phyloP scores from a whole-genome alignment of 2,113 vertebrate species.

The Periophthalmus modestus region DNA sequence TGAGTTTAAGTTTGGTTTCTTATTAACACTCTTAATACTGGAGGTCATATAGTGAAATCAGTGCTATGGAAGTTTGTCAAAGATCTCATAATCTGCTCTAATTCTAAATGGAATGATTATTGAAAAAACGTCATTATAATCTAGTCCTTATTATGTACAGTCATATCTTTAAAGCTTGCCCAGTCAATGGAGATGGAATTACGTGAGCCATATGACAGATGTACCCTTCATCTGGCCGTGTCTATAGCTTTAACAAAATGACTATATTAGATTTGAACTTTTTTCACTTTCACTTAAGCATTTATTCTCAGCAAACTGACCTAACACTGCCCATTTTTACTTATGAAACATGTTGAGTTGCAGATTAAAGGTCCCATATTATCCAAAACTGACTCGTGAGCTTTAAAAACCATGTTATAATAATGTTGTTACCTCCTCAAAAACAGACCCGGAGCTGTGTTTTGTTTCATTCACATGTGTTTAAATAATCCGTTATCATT shows the following conservation, averaged over 20 bases:
- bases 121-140: conserved; percentile 8
- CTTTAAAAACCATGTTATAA: too few species aligned
- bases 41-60: conserved; percentile 9
- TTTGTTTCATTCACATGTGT: too few species aligned
- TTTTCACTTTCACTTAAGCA: too few species aligned
- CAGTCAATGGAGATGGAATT: background rate
- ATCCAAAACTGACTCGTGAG: too few species aligned
- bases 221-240: too few species aligned
- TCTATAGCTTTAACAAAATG: too few species aligned
- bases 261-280: too few species aligned
- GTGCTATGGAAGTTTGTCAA: conserved; percentile 27
- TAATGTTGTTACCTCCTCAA: too few species aligned
- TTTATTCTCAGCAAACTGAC: background rate
- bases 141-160: conserved; percentile 9
- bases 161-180: conserved; percentile 11
- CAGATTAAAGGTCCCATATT: conserved; percentile 4
- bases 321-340: background rate
- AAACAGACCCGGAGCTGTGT: too few species aligned
- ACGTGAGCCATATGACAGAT: background rate
- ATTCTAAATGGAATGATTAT: conserved; percentile 27
- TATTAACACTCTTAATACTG: too few species aligned
- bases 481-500: too few species aligned
- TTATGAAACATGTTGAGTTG: conserved; percentile 3
- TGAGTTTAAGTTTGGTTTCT: too few species aligned
- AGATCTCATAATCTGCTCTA: conserved; percentile 36